A percentile compares a stretch with the other conserved stretches of the same genome.
phyloP scores from a whole-genome alignment of 2,113 vertebrate genomes.

The Oriolus oriolus region DNA sequence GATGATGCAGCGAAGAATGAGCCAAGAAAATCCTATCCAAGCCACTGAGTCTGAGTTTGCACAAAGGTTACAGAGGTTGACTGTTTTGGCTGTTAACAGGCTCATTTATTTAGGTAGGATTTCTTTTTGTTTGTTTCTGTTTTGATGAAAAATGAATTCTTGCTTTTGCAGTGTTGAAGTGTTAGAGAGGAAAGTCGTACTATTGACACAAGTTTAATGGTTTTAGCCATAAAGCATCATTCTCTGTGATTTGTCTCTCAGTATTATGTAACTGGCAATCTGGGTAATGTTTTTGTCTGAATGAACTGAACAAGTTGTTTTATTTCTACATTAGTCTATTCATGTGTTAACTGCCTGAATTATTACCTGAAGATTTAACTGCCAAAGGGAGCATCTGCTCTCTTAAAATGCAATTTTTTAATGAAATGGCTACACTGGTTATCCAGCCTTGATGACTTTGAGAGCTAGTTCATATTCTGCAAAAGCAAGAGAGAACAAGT shows the following conservation, averaged over 20 bases:
- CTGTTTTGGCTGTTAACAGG: conserved; percentile 89
- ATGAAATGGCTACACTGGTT: not conserved
- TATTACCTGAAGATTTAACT: not conserved
- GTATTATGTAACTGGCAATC: not conserved
- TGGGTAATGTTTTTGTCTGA: not conserved
- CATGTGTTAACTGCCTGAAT: not conserved
- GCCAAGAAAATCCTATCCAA: conserved; percentile 88
- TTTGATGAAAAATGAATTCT: not conserved
- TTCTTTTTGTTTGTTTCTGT: not conserved
- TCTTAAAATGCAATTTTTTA: not conserved
- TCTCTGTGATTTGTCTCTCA: not conserved
- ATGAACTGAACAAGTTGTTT: not conserved
- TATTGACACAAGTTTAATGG: not conserved
- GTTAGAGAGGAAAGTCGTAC: not conserved
- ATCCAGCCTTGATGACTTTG: not conserved
- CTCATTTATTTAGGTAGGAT: conserved; percentile 87
- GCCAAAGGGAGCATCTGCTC: not conserved
- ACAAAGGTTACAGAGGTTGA: conserved; percentile 89
- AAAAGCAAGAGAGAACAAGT: not conserved
- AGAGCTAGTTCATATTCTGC: not conserved
- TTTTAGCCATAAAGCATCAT: not conserved
- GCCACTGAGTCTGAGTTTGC: conserved; percentile 87
- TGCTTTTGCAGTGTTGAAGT: not conserved
- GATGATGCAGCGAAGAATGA: conserved; percentile 95
- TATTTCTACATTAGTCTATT: not conserved